Base-by-base conservation (phyloP, 2,888 invertebrate species). In the Cheilosia impressa region DNA sequence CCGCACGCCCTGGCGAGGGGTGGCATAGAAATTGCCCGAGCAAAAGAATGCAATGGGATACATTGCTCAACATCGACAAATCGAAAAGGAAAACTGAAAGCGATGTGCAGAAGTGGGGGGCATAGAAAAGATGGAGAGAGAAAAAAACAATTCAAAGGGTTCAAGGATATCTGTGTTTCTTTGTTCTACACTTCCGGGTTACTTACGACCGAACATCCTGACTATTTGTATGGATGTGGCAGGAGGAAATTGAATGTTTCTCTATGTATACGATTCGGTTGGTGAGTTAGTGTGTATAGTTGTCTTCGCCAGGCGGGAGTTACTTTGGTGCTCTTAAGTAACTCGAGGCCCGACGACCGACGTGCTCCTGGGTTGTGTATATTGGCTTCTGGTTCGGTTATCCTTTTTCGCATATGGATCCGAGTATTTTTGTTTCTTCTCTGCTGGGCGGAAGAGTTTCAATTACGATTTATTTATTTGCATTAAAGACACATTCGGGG, bases 171-270 rank as follows among this genome's bases (percentile, higher is more conserved):
- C 53, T 76, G 68, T 62, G 45, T 72, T 85, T 31, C 85, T 81
- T 85, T 77, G 81, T 81, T 78, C 78, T 69, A 65, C 52, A 81
- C 77, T 81, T 81, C 85, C 85, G 85, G 85, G 76, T 76, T 77
- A 77, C 85, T 81, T 72, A 85, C 72, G 62, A 77, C 72, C 81
- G 63, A 85, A 81, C 60, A 77, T 77, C 80, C 79, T 79, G 58
- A 34, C 22, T 34, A 41, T 65, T 41, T 45, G n/a, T 63, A 47
- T 80, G 75, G 63, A 47, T 27, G 66, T 76, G 81, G 81, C 76
- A 77, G 66, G 60, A 81, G 85, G 85, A 85, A 85, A 85, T 85
- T 85, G 85, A 85, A 85, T 85, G 75, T 75, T 75, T 79, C 79
- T 79, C 69, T 57, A 47, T 47, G 3, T 34, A 38, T 4, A 38